Evolutionary conservation across 2,888 invertebrate genomes (phyloP), one percentile per base, ranked within the genome.

Genomic region (Lagria hirta): DNA sequence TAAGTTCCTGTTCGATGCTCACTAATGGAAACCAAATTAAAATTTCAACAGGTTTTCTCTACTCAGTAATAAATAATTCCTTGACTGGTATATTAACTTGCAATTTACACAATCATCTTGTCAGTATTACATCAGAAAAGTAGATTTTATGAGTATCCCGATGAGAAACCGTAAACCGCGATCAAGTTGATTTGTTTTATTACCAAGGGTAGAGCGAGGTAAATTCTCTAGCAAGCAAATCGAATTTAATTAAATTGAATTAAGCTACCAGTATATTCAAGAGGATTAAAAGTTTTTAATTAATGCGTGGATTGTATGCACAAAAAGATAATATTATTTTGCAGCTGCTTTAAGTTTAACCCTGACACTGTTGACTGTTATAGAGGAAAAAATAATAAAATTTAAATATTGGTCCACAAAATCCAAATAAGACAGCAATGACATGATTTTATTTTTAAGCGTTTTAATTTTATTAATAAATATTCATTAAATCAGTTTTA

Each of bases 141-240:
- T 38, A 30, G 13, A 38, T 38, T 38, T 38, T 38, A 30, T 38
- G 29, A 30, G 23, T 38, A 30, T 30, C 12, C 30, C 24, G 38
- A 38, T 30, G 38, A 30, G 22, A 23, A 38, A 18, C 29, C 17
- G 24, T 37, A 37, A 37, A 37, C 28, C 37, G 28, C 28, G n/a
- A 28, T 29, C 30, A 38, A 28, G 23, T 30, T 27, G 27, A 26
- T 30, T 30, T 23, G 16, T 38, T 37, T 37, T 38, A 38, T 38
- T 38, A 23, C 30, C 10, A 8, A 15, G 38, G 38, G 38, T 29
- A 15, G 30, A 23, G 27, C 37, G 13, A 28, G 15, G 4, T 26
- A 35, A 17, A 35, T 24, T 26, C 18, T 18, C 21, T 8, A 4
- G 12, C 18, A 17, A n/a, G 38, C 23, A 38, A 30, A 38, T 22